These are phyloP conservation scores for Siphamia tubifer DNA, from an alignment of 2,113 vertebrate species.

Conservation along the genomic window DNA sequence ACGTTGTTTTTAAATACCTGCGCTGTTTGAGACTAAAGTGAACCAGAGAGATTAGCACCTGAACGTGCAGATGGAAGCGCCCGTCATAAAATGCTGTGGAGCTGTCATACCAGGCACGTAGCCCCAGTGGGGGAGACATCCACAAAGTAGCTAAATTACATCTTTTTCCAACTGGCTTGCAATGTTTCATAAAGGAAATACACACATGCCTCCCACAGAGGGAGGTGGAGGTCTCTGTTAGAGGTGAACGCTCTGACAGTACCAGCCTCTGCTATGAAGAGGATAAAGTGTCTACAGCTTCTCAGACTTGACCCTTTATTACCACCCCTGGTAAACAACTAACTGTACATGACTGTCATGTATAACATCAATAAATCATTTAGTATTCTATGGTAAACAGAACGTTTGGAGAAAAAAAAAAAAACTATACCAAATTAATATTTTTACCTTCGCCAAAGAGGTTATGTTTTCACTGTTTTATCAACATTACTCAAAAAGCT, in stretches of 20 bases:
- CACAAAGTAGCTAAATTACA: constrained; percentile 29
- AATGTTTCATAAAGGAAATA: constrained; percentile 15
- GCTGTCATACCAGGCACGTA: constrained; percentile 45
- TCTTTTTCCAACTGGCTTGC: neutral
- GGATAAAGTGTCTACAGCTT: constrained; percentile 4
- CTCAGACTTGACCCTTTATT: constrained; percentile 29
- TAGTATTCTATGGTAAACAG: neutral
- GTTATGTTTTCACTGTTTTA: too few species aligned
- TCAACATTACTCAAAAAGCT: too few species aligned
- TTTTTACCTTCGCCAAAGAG: too few species aligned
- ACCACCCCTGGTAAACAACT: neutral
- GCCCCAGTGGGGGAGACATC: constrained; percentile 8
- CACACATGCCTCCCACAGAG: neutral
- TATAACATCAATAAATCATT: neutral
- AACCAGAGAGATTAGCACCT: constrained; percentile 32
- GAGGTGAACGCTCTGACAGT: constrained; percentile 23
- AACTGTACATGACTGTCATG: neutral
- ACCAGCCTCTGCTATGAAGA: neutral
- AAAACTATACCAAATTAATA: too few species aligned
- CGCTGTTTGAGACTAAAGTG: constrained; percentile 14
- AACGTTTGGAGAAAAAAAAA: too few species aligned
- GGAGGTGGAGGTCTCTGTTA: constrained; percentile 13
- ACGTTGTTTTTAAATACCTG: constrained; percentile 14
- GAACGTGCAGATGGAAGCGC: constrained; percentile 23
- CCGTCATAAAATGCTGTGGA: constrained; percentile 12